Conservation (phyloP, 2,888 invertebrate species). For the Macrosoma leucophasiata region DNA sequence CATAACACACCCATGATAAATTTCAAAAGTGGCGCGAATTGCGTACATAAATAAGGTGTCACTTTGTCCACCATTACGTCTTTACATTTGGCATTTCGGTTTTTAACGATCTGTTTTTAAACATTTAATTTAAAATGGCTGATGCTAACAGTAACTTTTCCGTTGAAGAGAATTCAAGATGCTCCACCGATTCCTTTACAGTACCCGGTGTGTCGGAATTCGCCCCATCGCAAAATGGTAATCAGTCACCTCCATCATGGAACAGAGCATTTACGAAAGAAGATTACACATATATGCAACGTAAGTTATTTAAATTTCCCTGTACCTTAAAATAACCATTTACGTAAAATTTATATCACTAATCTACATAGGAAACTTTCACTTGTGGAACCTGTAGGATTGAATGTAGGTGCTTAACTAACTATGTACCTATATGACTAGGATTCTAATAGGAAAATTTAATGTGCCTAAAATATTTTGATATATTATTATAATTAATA, state of each 20-base stretch:
- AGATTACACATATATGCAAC: constrained; percentile 84
- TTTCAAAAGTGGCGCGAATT: constrained; percentile 67
- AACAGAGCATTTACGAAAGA: constrained; percentile 81
- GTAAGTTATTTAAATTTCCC: constrained; percentile 80
- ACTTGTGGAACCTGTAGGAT: too few relatives aligned
- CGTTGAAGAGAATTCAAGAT: constrained; percentile 43
- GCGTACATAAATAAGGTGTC: constrained; percentile 56
- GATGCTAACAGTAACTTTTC: constrained; percentile 40
- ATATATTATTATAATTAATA: too few relatives aligned
- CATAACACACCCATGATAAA: constrained; percentile 23
- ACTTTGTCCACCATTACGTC: constrained; percentile 41
- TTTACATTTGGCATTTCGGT: constrained; percentile 44
- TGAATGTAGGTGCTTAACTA: too few relatives aligned
- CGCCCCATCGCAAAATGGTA: constrained; percentile 77
- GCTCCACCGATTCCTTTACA: constrained; percentile 63
- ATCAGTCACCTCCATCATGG: constrained; percentile 79
- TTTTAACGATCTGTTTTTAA: constrained; percentile 56
- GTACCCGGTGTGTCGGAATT: constrained; percentile 95
- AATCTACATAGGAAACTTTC: too few relatives aligned
- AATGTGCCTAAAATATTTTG: not conserved
- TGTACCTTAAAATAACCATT: too few relatives aligned
- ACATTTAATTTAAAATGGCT: constrained; percentile 50
- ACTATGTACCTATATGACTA: too few relatives aligned
- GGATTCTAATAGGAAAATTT: constrained; percentile 5
- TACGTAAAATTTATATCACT: too few relatives aligned